phyloP scores from a whole-genome alignment of 2,888 invertebrate genomes.

The Acleris holmiana region DNA sequence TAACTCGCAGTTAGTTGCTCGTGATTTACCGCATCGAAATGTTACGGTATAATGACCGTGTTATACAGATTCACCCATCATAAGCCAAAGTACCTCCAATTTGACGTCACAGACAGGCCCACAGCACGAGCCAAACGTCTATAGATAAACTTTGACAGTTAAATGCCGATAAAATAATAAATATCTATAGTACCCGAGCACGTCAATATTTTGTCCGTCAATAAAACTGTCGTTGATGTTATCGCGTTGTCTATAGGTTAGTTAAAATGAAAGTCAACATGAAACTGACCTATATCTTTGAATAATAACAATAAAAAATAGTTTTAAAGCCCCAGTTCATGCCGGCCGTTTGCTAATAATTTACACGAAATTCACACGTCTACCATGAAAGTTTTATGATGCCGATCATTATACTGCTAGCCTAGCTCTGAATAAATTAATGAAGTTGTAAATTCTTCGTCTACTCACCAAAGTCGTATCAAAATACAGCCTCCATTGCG shows the following conservation, averaged over 20 bases:
- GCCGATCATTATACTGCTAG: slow-evolving; percentile 10
- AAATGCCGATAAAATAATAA: slow-evolving; percentile 35
- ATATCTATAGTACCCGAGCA: slow-evolving; percentile 29
- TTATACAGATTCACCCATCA: slow-evolving; percentile 31
- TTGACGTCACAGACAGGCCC: slow-evolving; percentile 35
- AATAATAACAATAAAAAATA: background rate
- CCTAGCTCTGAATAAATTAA: slow-evolving; percentile 24
- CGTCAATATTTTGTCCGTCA: slow-evolving; percentile 35
- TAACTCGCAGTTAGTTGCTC: slow-evolving; percentile 53
- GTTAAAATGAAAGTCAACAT: slow-evolving; percentile 4
- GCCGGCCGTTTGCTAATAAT: slow-evolving; percentile 1
- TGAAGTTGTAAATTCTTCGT: slow-evolving; percentile 27
- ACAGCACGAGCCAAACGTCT: slow-evolving; percentile 35
- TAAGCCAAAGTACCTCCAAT: slow-evolving; percentile 20
- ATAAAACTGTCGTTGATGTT: slow-evolving; percentile 25
- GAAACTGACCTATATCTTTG: slow-evolving; percentile 2
- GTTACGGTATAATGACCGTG: slow-evolving; percentile 46
- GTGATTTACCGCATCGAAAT: slow-evolving; percentile 73
- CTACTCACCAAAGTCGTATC: slow-evolving; percentile 20
- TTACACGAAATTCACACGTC: slow-evolving; percentile 8
- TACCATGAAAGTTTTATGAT: slow-evolving; percentile 2
- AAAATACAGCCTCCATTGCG: slow-evolving; percentile 27
- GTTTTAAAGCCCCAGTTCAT: background rate
- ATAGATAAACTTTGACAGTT: slow-evolving; percentile 36
- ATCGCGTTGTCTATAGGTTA: slow-evolving; percentile 11